A percentile compares a stretch with the other conserved stretches of the same genome.
phyloP scores from a whole-genome alignment of 2,888 invertebrate genomes.

The Leptarthrus brevirostris region DNA sequence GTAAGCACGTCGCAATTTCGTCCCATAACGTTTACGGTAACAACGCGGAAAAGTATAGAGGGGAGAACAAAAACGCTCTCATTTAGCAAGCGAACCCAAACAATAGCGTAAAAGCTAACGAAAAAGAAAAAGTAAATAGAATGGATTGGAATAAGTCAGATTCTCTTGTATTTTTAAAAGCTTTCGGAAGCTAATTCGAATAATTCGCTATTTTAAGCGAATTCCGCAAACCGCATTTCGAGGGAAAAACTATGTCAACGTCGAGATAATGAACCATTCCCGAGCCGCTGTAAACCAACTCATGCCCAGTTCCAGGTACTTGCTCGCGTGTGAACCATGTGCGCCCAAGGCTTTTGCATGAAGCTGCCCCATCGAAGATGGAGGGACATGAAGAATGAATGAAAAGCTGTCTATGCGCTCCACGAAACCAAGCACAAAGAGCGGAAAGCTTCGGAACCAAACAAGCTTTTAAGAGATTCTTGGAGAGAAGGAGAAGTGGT shows the following conservation, averaged over 20 bases:
- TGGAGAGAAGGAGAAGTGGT: not conserved
- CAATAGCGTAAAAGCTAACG: slow-evolving; percentile 40
- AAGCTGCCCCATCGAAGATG: not conserved
- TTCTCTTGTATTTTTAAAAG: not conserved
- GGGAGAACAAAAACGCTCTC: not conserved
- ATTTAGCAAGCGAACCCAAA: slow-evolving; percentile 33
- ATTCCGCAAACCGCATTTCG: not conserved
- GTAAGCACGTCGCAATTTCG: no score
- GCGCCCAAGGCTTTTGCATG: not conserved
- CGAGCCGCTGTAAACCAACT: slow-evolving; percentile 13
- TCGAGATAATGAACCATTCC: not conserved
- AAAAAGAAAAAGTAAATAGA: not conserved
- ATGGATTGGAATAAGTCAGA: not conserved
- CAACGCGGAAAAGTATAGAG: not conserved
- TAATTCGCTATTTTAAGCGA: not conserved
- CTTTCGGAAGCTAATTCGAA: not conserved
- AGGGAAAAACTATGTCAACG: not conserved
- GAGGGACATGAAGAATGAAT: slow-evolving; percentile 11
- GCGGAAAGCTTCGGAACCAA: slow-evolving; percentile 20
- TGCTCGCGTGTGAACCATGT: not conserved
- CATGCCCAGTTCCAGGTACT: not conserved
- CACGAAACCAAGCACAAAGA: not conserved
- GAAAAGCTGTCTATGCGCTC: slow-evolving; percentile 11
- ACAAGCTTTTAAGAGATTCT: slow-evolving; percentile 18
- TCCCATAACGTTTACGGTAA: not conserved